Base-by-base conservation (phyloP, 2,797 vertebrate genomes). In the Eulemur coronatus region DNA sequence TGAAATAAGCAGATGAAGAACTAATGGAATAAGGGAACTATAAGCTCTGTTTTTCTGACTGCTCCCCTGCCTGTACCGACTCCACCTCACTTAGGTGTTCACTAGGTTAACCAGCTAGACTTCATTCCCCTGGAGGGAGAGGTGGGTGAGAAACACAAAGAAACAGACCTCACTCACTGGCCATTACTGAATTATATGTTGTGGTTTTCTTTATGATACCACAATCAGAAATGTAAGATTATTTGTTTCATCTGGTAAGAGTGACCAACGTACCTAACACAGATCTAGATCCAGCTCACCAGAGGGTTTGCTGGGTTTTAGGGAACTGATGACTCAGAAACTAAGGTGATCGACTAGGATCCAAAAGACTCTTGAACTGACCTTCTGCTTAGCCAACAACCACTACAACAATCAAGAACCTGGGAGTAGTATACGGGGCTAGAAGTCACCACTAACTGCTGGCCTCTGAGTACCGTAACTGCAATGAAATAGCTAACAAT, bases 361-460 rank as follows among this genome's bases (percentile, higher is more conserved):
- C 91, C 96, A 93, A 96, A 96, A 91, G 17, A 63, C 46, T 70
- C 78, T 95, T 61, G 43, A 90, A 79, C 90, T 96, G 90, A 95
- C 84, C 85, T 93, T 94, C 87, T 96, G 86, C 79, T 82, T 87
- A 84, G 79, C 3, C 7, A 95, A 84, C 63, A 92, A 38, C 91
- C 91, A 97, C 96, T 95, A 92, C 18, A 67, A 94, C 73, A 87
- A 94, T 96, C 88, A 96, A 89, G 93, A 91, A 94, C 76, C 46
- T 46, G 30, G 61, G 96, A 14, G 76, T 89, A 70, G 28, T 48
- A 55, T 11, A 0, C 43, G 46, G 73, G 93, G 50, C 90, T 79
- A 95, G 80, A 82, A 95, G 87, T 96, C 89, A 95, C 89, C 72
- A 38, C 80, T 96, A 96, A 97, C 95, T 97, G 91, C 94, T 84